Base-by-base conservation (phyloP, 2,888 invertebrate species). In the Chloroclystis v-ata region DNA sequence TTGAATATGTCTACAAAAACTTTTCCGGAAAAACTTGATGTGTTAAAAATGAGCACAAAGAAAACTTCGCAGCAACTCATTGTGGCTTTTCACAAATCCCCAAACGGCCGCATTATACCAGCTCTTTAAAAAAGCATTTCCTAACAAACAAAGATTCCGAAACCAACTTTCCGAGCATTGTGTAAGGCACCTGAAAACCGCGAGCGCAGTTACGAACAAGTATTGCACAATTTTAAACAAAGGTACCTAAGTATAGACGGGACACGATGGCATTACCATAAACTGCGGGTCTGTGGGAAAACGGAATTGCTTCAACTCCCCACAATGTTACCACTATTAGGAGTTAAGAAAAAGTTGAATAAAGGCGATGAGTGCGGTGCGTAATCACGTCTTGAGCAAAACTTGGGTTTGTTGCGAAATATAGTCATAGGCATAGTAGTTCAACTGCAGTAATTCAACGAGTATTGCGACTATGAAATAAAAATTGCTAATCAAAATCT, bases 161-260 rank as follows among this genome's bases (percentile, higher is more conserved):
- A 80, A 79, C 72, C 70, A 72, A 70, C 69, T 72, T 38, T 68
- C 59, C 65, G 56, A 59, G 69, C 69, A 78, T 80, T 80, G 72
- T 76, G 61, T 72, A 71, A 72, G 72, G 71, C 67, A 78, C 76
- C 77, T 81, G 73, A 77, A 78, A 82, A 76, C 80, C 75, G 60
- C 72, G 61, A 72, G 66, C 70, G 72, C 72, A 75, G 73, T 81
- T 80, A 72, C 63, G 61, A 72, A 78, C 78, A 78, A 81, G 75
- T 71, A 81, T 77, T 75, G 81, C 70, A 77, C 74, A 81, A 78
- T 84, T 84, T 84, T 75, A 79, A 84, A 82, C 78, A 82, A 82
- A 82, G 70, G 70, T 78, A 82, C 76, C 79, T 79, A 81, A 69
- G 69, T 79, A 79, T 79, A 73, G 75, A 78, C 72, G 74, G 69